Evolutionary conservation across 1,140 invertebrate genomes (phyloP).

Genomic region (Dendrolimus kikuchii): DNA sequence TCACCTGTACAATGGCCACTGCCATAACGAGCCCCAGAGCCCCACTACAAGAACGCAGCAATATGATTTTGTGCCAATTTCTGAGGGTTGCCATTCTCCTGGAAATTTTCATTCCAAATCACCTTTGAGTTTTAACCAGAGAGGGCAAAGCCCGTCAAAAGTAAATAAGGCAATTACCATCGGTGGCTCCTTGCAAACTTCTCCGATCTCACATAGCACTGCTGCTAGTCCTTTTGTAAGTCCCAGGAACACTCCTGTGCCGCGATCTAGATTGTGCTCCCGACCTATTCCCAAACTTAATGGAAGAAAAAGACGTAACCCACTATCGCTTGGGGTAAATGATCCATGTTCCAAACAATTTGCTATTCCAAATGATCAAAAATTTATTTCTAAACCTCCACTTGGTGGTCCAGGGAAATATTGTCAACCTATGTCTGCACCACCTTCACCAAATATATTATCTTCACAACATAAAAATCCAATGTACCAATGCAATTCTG

Average conservation of each 20-base stretch:
- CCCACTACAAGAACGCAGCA: slow-evolving; percentile 78
- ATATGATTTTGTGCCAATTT: slow-evolving; percentile 89
- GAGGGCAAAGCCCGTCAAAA: slow-evolving; percentile 56
- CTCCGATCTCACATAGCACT: slow-evolving; percentile 58
- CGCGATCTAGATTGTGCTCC: slow-evolving; percentile 66
- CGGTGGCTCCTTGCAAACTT: slow-evolving; percentile 55
- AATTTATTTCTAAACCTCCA: slow-evolving; percentile 44
- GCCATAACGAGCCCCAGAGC: slow-evolving; percentile 67
- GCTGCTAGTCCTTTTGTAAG: slow-evolving; percentile 87
- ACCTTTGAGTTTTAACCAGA: slow-evolving; percentile 43
- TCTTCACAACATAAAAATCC: slow-evolving; percentile 56
- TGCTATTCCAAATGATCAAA: slow-evolving; percentile 62
- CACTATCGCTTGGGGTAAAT: slow-evolving; percentile 37
- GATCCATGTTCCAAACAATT: slow-evolving; percentile 50
- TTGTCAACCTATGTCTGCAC: slow-evolving; percentile 73
- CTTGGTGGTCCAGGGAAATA: slow-evolving; percentile 50
- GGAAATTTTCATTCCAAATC: slow-evolving; percentile 65
- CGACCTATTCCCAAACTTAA: slow-evolving; percentile 57
- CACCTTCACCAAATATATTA: slow-evolving; percentile 72
- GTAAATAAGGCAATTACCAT: slow-evolving; percentile 60
- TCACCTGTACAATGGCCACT: slow-evolving; percentile 53
- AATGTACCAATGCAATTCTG: slow-evolving; percentile 42
- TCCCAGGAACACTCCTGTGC: slow-evolving; percentile 83
- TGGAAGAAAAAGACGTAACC: slow-evolving; percentile 45
- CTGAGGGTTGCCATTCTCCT: slow-evolving; percentile 79